Evolutionary conservation across 2,797 vertebrate species (phyloP).

Genomic region (Siniperca obscura): DNA sequence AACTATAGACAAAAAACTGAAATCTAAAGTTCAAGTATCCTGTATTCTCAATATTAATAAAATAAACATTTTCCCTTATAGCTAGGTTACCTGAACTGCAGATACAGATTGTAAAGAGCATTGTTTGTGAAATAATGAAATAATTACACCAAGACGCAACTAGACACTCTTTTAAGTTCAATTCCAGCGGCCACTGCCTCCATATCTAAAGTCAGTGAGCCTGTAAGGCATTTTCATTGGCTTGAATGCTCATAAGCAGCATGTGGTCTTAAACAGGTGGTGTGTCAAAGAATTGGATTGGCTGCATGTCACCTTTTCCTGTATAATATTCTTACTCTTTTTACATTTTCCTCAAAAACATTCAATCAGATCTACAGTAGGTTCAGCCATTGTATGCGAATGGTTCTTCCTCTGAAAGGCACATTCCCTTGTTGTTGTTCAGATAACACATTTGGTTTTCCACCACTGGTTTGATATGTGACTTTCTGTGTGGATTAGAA

Average conservation of each 20-base stretch:
- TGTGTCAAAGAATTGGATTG: slow-evolving; percentile 23
- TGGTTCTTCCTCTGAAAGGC: not conserved
- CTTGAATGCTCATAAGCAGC: not conserved
- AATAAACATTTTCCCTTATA: not conserved
- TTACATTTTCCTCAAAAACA: slow-evolving; percentile 29
- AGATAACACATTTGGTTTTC: not conserved
- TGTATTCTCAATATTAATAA: not conserved
- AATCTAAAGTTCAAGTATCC: not conserved
- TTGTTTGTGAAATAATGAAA: not conserved
- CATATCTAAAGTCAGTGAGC: not conserved
- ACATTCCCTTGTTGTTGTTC: not conserved
- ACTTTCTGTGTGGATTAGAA: not conserved
- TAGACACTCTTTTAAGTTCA: not conserved
- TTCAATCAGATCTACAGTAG: not conserved
- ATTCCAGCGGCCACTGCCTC: not conserved
- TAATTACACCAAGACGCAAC: not conserved
- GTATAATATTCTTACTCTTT: slow-evolving; percentile 11
- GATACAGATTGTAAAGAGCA: not conserved
- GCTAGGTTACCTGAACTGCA: not conserved
- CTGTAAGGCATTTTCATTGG: not conserved
- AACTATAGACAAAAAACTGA: not conserved
- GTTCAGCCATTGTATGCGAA: not conserved
- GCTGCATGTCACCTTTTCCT: slow-evolving; percentile 26
- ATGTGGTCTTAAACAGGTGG: slow-evolving; percentile 1
- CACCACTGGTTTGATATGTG: not conserved